phyloP scores from a whole-genome alignment of 1,140 invertebrate species.

The Drosophila virilis region DNA sequence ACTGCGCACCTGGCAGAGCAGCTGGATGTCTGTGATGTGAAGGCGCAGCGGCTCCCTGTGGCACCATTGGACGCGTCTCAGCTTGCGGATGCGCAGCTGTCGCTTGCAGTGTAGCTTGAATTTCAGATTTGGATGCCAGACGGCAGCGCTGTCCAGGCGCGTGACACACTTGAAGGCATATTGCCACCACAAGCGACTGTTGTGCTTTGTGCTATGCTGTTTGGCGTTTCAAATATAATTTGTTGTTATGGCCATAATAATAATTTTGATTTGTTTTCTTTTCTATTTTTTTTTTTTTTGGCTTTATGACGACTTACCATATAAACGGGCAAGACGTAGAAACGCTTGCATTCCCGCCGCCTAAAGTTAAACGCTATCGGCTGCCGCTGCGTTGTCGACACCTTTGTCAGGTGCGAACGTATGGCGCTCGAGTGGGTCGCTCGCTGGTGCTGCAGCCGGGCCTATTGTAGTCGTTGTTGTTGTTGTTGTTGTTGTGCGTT shows the following conservation, averaged over 20 bases:
- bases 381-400: conserved; percentile 67
- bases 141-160: conserved; percentile 27
- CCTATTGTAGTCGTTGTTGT: conserved; percentile 22
- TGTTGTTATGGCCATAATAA: conserved; percentile 55
- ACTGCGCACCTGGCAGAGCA: conserved; percentile 62
- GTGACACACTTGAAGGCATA: conserved; percentile 75
- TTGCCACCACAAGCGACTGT: conserved; percentile 73
- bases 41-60: conserved; percentile 57
- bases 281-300: neutral
- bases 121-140: conserved; percentile 71
- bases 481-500: conserved; percentile 18
- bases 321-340: conserved; percentile 72
- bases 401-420: conserved; percentile 74
- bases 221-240: conserved; percentile 5
- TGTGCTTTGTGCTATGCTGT: conserved; percentile 72
- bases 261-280: conserved; percentile 3
- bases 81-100: conserved; percentile 67
- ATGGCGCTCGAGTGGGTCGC: conserved; percentile 69
- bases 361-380: conserved; percentile 75
- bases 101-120: conserved; percentile 66
- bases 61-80: conserved; percentile 54
- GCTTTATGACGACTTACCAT: conserved; percentile 66
- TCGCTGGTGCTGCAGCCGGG: conserved; percentile 51
- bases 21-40: conserved; percentile 66
- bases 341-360: conserved; percentile 67